phyloP scores from a whole-genome alignment of 2,797 vertebrate species.

The Synaphobranchus kaupii region DNA sequence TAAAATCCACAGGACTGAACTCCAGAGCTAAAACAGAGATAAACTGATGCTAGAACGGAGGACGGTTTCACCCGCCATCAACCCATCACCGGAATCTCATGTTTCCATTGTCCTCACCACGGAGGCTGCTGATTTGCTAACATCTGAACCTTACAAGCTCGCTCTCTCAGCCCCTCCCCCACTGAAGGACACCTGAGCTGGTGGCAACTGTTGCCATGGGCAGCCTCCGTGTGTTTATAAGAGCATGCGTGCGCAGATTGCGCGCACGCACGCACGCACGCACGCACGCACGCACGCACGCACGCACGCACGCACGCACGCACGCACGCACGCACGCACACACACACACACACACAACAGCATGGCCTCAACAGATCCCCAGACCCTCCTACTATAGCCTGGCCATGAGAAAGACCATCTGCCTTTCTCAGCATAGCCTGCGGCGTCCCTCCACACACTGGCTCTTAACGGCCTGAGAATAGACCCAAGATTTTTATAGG shows the following conservation, averaged over 20 bases:
- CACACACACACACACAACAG: constrained; percentile 21
- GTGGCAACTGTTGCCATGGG: constrained; percentile 39
- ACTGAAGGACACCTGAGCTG: constrained; percentile 44
- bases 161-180: neutral
- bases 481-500: neutral
- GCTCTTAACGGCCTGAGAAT: neutral
- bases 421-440: neutral
- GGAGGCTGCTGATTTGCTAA: constrained; percentile 2
- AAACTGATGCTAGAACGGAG: neutral
- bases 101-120: constrained; percentile 25
- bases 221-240: constrained; percentile 37
- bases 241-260: neutral
- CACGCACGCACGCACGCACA: neutral
- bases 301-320: neutral
- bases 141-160: constrained; percentile 8
- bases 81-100: neutral
- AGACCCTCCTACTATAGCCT: neutral
- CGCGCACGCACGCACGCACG: constrained; percentile 20
- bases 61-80: neutral
- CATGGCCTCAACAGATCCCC: neutral
- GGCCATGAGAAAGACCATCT: neutral
- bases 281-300: constrained; percentile 1
- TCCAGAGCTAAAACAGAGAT: neutral
- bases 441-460: neutral
- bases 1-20: neutral